Evolutionary conservation across 2,113 vertebrate species (phyloP).

Genomic region (Tragelaphus scriptus): DNA sequence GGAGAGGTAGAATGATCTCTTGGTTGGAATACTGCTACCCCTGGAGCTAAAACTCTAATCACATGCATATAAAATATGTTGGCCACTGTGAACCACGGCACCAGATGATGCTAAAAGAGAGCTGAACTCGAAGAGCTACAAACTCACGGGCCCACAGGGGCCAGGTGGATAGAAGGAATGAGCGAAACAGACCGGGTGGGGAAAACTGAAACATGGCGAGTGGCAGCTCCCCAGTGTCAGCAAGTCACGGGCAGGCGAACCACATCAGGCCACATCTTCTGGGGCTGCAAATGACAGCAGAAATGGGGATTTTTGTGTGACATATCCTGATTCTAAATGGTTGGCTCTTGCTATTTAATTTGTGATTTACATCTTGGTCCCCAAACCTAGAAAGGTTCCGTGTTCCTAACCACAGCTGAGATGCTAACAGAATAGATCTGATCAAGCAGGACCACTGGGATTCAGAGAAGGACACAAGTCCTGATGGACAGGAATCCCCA

Average conservation of each 20-base stretch:
- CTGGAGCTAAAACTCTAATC: no score
- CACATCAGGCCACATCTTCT: neutral
- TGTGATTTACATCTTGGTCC: neutral
- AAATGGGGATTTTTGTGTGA: neutral
- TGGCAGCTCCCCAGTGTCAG: neutral
- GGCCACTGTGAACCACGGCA: neutral
- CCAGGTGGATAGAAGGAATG: accelerated
- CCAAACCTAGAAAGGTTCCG: neutral
- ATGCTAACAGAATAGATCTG: neutral
- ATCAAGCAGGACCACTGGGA: no score
- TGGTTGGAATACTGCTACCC: neutral
- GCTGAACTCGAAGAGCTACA: neutral
- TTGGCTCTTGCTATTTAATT: neutral
- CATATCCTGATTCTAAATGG: neutral
- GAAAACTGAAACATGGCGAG: accelerated
- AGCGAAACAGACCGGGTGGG: neutral
- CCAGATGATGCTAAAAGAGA: neutral
- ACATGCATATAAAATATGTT: neutral
- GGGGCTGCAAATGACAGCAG: accelerated
- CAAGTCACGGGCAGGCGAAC: accelerated
- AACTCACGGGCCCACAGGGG: neutral
- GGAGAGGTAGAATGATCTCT: neutral
- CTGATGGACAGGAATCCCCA: neutral
- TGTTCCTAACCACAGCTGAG: neutral
- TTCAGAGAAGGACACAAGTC: neutral